Base-by-base conservation (phyloP, 2,888 invertebrate genomes). In the Epirrhoe alternata region DNA sequence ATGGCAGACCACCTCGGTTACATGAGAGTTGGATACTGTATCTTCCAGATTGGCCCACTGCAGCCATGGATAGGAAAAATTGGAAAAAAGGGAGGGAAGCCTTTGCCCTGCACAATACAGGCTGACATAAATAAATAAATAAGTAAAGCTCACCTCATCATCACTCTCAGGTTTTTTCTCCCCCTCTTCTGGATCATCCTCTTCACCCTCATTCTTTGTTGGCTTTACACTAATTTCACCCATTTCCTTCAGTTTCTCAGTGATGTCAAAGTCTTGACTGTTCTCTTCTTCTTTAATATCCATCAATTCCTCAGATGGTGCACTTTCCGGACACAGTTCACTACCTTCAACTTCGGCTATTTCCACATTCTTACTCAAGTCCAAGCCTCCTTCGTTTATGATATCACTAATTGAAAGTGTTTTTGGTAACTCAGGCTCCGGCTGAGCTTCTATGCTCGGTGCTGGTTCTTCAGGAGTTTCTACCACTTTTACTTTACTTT, bases 211-310 rank as follows among this genome's bases (percentile, higher is more conserved):
- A 61, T 87, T 87, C 61, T 80, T 82, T 3, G 91, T 80, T 14
- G 93, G 86, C 70, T 91, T 92, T 5, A 90, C 91, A 85, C 92
- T 93, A 45, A 93, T 92, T 76, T 94, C 93, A 14, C 94, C 95
- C 94, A 95, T 95, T 84, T 95, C 95, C 79, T 95, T 94, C 54
- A 95, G 81, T 80, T 95, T 95, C 72, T 95, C 95, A 58, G 94
- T 94, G 51, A 95, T 94, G 78, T 95, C 94, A 81, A 94, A 94
- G 74, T 95, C 95, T 64, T 91, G 87, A 73, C 88, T 91, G 53
- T 77, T 86, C 33, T 91, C 91, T 54, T 92, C 92, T 69, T 88
- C 85, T 75, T 90, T 89, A n/a, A 91, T 83, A 66, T 84, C 86
- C 69, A 93, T 77, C 55, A 92, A 74, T 6, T 92, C 92, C 47